Evolutionary conservation across 2,888 invertebrate species (phyloP).

Genomic region (Microdon myrmicae): DNA sequence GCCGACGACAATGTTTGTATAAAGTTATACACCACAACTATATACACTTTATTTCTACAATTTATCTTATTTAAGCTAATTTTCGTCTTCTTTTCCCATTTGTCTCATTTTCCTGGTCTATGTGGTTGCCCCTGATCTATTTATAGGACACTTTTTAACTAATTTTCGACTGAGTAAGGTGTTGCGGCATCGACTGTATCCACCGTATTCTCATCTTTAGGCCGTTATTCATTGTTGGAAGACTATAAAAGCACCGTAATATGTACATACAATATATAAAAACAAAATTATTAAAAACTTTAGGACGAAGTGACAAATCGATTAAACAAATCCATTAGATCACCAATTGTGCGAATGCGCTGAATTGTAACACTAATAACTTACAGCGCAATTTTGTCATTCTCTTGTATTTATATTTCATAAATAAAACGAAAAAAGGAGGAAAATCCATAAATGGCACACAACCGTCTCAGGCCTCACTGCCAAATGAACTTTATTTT

Average conservation of each 20-base stretch:
- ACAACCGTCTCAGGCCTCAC: conserved; percentile 21
- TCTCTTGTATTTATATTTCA: too few species aligned
- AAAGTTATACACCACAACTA: too few species aligned
- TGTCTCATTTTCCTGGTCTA: conserved; percentile 41
- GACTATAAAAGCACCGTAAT: conserved; percentile 11
- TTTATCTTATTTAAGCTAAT: conserved; percentile 11
- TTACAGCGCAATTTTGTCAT: background rate
- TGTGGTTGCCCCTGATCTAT: conserved; percentile 26
- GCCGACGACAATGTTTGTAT: too few species aligned
- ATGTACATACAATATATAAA: background rate
- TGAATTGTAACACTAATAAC: conserved; percentile 8
- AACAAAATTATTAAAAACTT: background rate
- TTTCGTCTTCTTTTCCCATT: conserved; percentile 8
- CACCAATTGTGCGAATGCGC: background rate
- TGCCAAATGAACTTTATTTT: conserved; percentile 21
- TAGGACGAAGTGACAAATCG: conserved; percentile 26
- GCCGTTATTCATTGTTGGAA: background rate
- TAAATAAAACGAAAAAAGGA: conserved; percentile 9
- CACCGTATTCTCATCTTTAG: background rate
- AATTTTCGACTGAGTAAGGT: conserved; percentile 31
- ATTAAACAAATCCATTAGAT: conserved; percentile 37
- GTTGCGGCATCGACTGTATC: conserved; percentile 9
- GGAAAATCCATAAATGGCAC: conserved; percentile 1
- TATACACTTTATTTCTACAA: too few species aligned
- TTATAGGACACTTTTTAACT: conserved; percentile 37